phyloP scores from a whole-genome alignment of 2,888 invertebrate genomes.

The Chorisops tibialis region DNA sequence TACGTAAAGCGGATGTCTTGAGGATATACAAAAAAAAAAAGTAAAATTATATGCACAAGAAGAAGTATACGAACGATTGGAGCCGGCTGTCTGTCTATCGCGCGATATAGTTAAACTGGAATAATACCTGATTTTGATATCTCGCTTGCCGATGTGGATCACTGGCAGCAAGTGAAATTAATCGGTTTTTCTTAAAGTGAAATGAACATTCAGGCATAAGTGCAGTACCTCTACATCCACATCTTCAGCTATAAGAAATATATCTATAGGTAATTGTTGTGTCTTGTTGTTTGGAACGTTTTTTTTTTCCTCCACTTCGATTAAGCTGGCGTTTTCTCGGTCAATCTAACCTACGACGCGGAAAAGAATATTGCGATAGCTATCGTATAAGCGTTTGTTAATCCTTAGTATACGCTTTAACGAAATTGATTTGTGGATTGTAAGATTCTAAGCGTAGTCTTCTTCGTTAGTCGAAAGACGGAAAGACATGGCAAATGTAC shows the following conservation, averaged over 20 bases:
- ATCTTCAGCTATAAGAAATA: background rate
- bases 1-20: constrained; percentile 8
- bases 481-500: too few species aligned
- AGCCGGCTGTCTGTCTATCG: constrained; percentile 2
- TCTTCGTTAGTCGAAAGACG: too few species aligned
- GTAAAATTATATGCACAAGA: background rate
- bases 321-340: background rate
- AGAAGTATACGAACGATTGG: too few species aligned
- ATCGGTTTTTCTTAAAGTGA: constrained; percentile 17
- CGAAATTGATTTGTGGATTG: constrained; percentile 1
- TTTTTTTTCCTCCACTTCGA: background rate
- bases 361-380: background rate
- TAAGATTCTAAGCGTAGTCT: too few species aligned
- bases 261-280: too few species aligned
- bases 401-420: background rate
- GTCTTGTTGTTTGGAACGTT: background rate
- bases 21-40: constrained; percentile 15
- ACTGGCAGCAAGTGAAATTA: constrained; percentile 21
- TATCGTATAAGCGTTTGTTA: background rate
- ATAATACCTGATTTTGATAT: background rate
- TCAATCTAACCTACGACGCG: background rate
- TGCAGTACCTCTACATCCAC: background rate
- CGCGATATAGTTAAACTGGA: constrained; percentile 5
- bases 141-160: constrained; percentile 8
- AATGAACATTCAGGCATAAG: constrained; percentile 7